Percentiles rank a stretch among this genome's conserved stretches.
phyloP scores from a whole-genome alignment of 2,888 invertebrate species.

The Heliconius charithonia region DNA sequence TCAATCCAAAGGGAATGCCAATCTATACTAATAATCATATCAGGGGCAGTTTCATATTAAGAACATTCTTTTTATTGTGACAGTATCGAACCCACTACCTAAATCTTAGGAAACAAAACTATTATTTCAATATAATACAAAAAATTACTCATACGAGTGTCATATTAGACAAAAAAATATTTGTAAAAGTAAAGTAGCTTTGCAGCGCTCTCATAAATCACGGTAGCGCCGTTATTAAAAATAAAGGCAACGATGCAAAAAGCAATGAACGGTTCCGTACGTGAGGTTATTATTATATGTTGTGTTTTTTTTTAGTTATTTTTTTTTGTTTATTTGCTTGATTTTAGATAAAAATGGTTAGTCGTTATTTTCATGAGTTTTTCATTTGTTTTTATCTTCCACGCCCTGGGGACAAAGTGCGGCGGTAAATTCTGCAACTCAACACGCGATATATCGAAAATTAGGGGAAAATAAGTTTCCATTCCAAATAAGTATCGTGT shows the following conservation, averaged over 20 bases:
- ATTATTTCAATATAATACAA: neutral
- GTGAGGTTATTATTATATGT: neutral
- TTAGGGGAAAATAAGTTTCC: too few relatives aligned
- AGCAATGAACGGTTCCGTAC: constrained; percentile 24
- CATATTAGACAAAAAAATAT: constrained; percentile 31
- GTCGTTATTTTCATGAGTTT: neutral
- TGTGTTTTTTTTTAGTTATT: neutral
- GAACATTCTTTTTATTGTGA: neutral
- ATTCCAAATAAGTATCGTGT: too few relatives aligned
- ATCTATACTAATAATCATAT: too few relatives aligned
- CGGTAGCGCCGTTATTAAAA: constrained; percentile 33
- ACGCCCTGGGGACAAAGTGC: neutral
- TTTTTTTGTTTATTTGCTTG: neutral
- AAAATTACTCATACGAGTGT: neutral
- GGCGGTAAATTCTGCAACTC: neutral
- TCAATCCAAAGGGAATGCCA: too few relatives aligned
- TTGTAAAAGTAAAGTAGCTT: constrained; percentile 27
- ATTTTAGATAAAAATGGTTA: neutral
- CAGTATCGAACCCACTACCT: neutral
- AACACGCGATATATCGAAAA: neutral
- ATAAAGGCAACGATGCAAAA: constrained; percentile 25
- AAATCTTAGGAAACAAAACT: neutral
- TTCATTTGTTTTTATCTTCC: neutral
- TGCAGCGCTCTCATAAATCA: constrained; percentile 35
- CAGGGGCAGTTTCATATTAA: too few relatives aligned